Conservation (phyloP, 1,140 invertebrate species). For the Pseudachorutes palmiensis region DNA sequence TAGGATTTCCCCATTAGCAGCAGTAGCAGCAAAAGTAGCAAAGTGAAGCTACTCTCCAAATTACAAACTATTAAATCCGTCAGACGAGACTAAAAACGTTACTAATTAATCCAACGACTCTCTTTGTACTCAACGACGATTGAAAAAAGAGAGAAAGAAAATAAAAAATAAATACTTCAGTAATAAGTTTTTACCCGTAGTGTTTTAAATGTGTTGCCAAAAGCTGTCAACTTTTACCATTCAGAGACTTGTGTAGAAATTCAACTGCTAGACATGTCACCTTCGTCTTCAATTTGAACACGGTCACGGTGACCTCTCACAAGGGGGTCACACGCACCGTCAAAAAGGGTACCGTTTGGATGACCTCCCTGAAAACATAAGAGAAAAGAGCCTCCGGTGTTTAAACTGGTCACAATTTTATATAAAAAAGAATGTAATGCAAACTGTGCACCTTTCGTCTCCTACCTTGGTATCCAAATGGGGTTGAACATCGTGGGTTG, state of each 20-base stretch:
- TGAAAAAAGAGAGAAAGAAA: not conserved
- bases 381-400: no score
- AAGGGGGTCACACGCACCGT: not conserved
- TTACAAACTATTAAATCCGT: no score
- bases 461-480: constrained; percentile 9
- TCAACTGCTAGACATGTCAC: not conserved
- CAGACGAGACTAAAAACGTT: no score
- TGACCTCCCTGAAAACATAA: constrained; percentile 5
- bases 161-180: constrained; percentile 5
- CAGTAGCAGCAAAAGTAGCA: no score
- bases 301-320: not conserved
- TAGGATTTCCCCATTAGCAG: no score
- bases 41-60: no score
- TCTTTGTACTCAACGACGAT: not conserved
- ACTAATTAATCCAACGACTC: not conserved
- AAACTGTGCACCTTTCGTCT: no score
- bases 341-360: not conserved
- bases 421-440: not conserved
- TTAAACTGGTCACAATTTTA: no score
- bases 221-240: not conserved
- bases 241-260: not conserved
- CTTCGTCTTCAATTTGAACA: not conserved
- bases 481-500: not conserved
- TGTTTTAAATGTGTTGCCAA: not conserved
- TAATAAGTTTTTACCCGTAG: constrained; percentile 11